Evolutionary conservation across 2,797 vertebrate species (phyloP), one percentile per base, ranked within the genome.

Genomic region (Acipenser oxyrinchus): DNA sequence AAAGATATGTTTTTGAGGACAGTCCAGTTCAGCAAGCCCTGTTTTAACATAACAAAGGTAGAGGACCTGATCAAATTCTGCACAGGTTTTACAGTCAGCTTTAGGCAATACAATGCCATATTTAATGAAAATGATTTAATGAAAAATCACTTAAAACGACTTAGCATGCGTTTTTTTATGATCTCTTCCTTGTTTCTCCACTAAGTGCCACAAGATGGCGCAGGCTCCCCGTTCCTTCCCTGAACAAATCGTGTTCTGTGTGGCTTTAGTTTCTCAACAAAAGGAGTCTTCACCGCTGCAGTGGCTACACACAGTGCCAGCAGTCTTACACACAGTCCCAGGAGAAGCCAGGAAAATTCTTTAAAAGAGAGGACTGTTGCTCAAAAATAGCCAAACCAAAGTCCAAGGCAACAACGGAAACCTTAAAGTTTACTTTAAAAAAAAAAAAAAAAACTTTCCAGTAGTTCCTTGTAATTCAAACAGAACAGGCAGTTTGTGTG

Each of bases 401-500:
- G 78, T 82, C 76, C 78, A 83, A 77, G 37, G 83, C 79, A 89
- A 82, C 82, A 86, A 85, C 82, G 78, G 87, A 88, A 90, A 89
- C 76, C 66, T 75, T 83, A 82, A 72, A 80, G 84, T 93, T 92
- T 90, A 85, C 88, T 86, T 90, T 82, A 80, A 80, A 87, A 82
- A 84, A 78, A 72, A 75, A 69, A 64, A 13, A 13, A 48, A 50
- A 48, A 10, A 55, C 70, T 78, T n/a, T 77, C 90, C 84, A 83
- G 86, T 86, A 84, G 80, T 84, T 87, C 81, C 88, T 91, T 91
- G 85, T 92, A 81, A 13, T 51, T 62, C 70, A 67, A 72, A 72
- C 79, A 81, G 78, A 91, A 90, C 74, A 83, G 86, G 72, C 64
- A 0, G 74, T 65, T 82, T 76, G 83, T 81, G 83, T 87, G 37